Conservation (phyloP, 2,797 vertebrate species). For the Sus cebifrons region DNA sequence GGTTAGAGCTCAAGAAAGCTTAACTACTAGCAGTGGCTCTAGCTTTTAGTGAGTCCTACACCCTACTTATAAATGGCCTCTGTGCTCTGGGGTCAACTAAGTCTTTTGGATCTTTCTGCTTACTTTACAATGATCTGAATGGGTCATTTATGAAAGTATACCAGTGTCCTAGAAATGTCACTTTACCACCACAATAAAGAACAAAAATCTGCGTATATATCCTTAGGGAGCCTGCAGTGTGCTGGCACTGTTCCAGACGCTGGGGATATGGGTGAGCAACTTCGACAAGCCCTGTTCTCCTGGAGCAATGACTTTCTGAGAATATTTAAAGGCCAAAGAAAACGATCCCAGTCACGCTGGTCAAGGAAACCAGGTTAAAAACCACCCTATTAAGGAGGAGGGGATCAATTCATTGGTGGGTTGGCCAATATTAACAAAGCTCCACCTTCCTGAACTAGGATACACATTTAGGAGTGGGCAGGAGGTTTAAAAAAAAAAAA, state of each 20-base stretch:
- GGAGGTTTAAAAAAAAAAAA: slow-evolving; percentile 75
- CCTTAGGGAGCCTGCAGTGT: neutral
- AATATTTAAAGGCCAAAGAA: slow-evolving; percentile 49
- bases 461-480: slow-evolving; percentile 72
- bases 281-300: neutral
- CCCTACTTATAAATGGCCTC: slow-evolving; percentile 12
- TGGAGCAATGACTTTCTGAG: neutral
- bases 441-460: slow-evolving; percentile 62
- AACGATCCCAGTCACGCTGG: neutral
- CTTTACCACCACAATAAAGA: slow-evolving; percentile 33
- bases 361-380: slow-evolving; percentile 61
- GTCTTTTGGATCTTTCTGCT: slow-evolving; percentile 20
- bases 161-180: slow-evolving; percentile 39
- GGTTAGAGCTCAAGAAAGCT: neutral
- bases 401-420: neutral
- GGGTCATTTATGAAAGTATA: slow-evolving; percentile 64
- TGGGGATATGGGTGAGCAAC: neutral
- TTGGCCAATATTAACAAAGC: slow-evolving; percentile 67
- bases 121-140: slow-evolving; percentile 57
- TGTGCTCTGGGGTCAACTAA: slow-evolving; percentile 22
- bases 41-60: slow-evolving; percentile 37
- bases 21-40: neutral
- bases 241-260: neutral
- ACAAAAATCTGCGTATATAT: neutral
- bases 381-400: slow-evolving; percentile 17